phyloP scores from a whole-genome alignment of 30 jellyfish, hydroid and myxozoan species.

The Cassiopea xamachana region DNA sequence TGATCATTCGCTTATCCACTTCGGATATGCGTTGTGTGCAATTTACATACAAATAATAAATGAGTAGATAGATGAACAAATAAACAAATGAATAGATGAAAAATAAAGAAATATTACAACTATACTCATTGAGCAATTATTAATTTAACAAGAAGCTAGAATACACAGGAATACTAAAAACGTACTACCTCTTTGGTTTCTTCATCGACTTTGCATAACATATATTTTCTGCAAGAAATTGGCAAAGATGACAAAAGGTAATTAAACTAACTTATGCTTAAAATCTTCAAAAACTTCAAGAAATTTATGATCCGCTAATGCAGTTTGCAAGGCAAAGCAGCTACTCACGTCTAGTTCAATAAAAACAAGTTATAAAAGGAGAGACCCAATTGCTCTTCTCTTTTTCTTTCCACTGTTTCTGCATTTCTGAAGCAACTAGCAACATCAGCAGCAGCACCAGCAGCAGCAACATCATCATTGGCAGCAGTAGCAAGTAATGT shows the following conservation, averaged over 20 bases:
- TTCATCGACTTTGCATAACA: slow-evolving; percentile 57
- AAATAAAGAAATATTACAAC: neutral
- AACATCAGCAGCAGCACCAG: neutral
- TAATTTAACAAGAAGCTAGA: no score
- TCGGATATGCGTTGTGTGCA: no score
- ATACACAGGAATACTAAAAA: no score
- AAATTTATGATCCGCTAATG: neutral
- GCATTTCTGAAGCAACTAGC: neutral
- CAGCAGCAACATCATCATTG: no score
- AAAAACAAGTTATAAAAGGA: no score
- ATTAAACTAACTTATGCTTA: neutral
- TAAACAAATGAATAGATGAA: no score
- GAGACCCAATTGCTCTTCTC: no score
- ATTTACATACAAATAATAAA: neutral
- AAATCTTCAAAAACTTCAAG: neutral
- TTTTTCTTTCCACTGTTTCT: neutral
- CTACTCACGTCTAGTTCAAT: neutral
- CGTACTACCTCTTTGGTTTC: slow-evolving; percentile 58
- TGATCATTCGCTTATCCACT: no score
- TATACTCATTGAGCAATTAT: neutral
- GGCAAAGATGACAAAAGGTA: neutral
- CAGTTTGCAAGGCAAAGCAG: neutral
- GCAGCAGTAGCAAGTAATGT: neutral
- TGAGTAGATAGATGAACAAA: neutral
- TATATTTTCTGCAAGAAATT: slow-evolving; percentile 41